Conservation (phyloP, 2,113 vertebrate species). For the Thymallus thymallus region DNA sequence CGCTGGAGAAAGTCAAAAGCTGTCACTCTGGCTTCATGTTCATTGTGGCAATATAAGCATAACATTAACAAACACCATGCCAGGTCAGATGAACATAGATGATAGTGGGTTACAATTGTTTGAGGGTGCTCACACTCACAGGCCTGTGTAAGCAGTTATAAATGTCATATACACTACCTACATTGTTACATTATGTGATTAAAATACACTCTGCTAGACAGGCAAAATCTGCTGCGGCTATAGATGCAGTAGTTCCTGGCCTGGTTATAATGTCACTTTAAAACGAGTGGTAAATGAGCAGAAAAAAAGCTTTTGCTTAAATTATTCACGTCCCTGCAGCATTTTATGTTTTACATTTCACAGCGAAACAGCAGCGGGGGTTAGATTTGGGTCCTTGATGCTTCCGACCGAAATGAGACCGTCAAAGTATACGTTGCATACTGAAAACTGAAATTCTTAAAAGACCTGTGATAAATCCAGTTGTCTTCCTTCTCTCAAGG, state of each 20-base stretch:
- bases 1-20: too few relatives aligned
- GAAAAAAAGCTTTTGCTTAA: neutral
- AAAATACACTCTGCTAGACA: too few relatives aligned
- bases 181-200: too few relatives aligned
- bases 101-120: too few relatives aligned
- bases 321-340: conserved; percentile 19
- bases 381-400: conserved; percentile 12
- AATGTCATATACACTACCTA: too few relatives aligned
- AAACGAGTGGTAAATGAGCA: neutral
- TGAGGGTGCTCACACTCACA: too few relatives aligned
- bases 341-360: conserved; percentile 10
- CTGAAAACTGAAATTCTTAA: conserved; percentile 1
- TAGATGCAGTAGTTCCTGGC: neutral
- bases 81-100: too few relatives aligned
- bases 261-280: neutral
- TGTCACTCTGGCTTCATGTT: too few relatives aligned
- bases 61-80: too few relatives aligned
- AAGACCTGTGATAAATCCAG: neutral
- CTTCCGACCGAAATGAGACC: neutral
- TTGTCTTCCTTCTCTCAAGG: neutral
- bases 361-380: neutral
- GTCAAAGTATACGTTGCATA: neutral
- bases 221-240: too few relatives aligned
- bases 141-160: too few relatives aligned
- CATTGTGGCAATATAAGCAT: too few relatives aligned